Evolutionary conservation across 2,797 vertebrate species (phyloP).

Genomic region (Dendrocincla tyrannina): DNA sequence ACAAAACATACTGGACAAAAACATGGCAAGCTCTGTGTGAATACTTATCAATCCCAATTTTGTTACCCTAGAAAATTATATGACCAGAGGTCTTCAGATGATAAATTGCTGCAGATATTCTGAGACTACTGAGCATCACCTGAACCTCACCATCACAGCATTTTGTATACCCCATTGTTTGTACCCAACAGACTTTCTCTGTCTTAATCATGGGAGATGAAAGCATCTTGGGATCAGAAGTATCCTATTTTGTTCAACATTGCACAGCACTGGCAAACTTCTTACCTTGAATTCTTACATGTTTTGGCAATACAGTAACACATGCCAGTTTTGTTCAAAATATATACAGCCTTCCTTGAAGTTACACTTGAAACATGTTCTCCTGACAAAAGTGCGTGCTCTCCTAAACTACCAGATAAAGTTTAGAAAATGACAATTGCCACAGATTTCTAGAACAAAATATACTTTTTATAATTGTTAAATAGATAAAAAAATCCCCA

Average conservation of each 20-base stretch:
- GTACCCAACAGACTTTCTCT: not conserved
- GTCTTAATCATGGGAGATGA: not conserved
- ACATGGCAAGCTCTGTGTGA: fast-evolving
- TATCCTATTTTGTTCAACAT: not conserved
- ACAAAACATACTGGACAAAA: fast-evolving
- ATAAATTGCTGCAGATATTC: not conserved
- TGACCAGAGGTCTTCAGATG: not conserved
- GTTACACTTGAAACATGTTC: fast-evolving
- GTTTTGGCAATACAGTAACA: not conserved
- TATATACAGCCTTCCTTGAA: not conserved
- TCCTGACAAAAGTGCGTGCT: not conserved
- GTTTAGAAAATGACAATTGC: not conserved
- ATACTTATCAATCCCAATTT: not conserved
- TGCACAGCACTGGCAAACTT: fast-evolving
- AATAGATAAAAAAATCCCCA: not conserved
- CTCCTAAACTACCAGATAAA: not conserved
- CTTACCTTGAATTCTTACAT: fast-evolving
- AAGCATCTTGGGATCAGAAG: not conserved
- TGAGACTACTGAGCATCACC: not conserved
- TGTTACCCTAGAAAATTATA: not conserved
- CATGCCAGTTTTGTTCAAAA: not conserved
- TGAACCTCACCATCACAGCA: not conserved
- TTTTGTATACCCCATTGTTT: not conserved
- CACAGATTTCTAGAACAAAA: not conserved
- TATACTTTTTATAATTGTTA: not conserved